Conservation (phyloP, 2,888 invertebrate species). For the Schizotus pectinicornis region DNA sequence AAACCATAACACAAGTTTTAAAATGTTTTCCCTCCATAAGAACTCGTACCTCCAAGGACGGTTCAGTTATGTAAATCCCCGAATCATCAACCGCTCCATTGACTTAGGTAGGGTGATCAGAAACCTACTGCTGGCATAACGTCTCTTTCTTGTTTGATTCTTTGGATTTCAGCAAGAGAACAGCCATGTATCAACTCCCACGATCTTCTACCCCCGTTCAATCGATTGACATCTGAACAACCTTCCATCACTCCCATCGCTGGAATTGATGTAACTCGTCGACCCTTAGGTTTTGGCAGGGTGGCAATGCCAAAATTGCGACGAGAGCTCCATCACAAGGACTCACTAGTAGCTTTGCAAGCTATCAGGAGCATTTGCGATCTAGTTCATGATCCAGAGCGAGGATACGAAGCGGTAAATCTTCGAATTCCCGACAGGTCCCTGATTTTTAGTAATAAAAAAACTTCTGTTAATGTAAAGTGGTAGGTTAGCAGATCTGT, state of each 20-base stretch:
- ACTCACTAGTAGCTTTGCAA: constrained; percentile 50
- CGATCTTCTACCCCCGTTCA: constrained; percentile 50
- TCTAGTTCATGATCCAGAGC: constrained; percentile 58
- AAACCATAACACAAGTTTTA: constrained; percentile 12
- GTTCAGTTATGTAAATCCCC: constrained; percentile 47
- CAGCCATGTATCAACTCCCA: constrained; percentile 41
- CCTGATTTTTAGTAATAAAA: neutral
- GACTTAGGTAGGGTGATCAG: constrained; percentile 44
- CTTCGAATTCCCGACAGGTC: constrained; percentile 56
- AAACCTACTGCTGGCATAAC: constrained; percentile 9
- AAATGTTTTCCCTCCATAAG: constrained; percentile 52
- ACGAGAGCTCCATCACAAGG: constrained; percentile 54
- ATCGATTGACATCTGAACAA: constrained; percentile 54
- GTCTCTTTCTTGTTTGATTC: neutral
- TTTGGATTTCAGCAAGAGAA: constrained; percentile 41
- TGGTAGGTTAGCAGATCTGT: constrained; percentile 51
- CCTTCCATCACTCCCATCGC: constrained; percentile 55
- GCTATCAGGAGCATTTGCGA: constrained; percentile 59
- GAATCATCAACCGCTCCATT: constrained; percentile 54
- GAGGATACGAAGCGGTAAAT: constrained; percentile 55
- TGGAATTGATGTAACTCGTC: constrained; percentile 56
- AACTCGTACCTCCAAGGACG: constrained; percentile 54
- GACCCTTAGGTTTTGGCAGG: constrained; percentile 57
- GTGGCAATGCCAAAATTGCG: constrained; percentile 57
- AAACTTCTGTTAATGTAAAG: neutral